Evolutionary conservation across 2,888 invertebrate species (phyloP).

Genomic region (Tipula vernalis): DNA sequence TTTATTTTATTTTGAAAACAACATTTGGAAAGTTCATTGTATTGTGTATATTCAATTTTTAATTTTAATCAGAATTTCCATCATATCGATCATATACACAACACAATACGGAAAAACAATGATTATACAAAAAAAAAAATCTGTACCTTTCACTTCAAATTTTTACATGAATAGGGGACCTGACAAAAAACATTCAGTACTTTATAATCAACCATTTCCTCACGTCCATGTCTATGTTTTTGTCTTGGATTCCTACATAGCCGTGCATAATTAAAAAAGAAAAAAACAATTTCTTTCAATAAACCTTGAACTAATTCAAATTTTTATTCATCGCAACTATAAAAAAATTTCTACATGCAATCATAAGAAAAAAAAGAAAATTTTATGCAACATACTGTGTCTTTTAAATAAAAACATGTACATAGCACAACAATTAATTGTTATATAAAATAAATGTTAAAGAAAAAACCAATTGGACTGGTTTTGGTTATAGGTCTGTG

Average conservation of each 20-base stretch:
- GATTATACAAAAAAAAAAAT: not conserved
- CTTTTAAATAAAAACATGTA: not conserved
- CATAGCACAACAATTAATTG: not conserved
- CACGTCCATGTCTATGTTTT: not conserved
- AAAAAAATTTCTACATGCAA: not conserved
- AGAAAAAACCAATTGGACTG: not conserved
- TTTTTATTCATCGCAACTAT: not conserved
- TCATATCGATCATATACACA: not conserved
- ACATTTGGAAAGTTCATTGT: not conserved
- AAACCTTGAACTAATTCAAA: slow-evolving; percentile 4
- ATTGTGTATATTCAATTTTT: not conserved
- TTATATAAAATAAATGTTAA: not conserved
- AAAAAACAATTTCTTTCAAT: not conserved
- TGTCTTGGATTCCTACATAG: not conserved
- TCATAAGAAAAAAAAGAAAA: not conserved
- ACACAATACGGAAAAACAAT: not conserved
- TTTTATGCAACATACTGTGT: not conserved
- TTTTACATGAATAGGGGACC: not conserved
- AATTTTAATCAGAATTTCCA: not conserved
- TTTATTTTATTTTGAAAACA: not conserved
- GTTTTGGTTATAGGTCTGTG: not conserved
- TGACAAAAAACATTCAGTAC: not conserved
- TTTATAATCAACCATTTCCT: not conserved
- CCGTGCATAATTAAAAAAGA: not conserved
- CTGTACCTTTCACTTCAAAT: not conserved